Evolutionary conservation across 2,113 vertebrate genomes (phyloP), one percentile per base, ranked within the genome.

Genomic region (Rhea americana): DNA sequence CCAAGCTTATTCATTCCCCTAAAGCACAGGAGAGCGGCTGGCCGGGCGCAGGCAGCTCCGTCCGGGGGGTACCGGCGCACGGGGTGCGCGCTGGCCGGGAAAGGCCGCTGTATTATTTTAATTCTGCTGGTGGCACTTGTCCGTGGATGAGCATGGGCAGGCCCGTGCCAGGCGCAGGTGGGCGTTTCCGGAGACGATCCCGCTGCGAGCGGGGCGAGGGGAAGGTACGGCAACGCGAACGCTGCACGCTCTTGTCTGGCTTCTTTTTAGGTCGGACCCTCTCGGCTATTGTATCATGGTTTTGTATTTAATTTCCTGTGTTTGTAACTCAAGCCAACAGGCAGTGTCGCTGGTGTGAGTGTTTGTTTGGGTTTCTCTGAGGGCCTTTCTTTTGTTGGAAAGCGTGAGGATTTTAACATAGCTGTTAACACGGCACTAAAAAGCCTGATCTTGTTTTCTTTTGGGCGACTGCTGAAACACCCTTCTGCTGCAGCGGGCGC

Each of bases 231-330:
- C 80, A 63, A 81, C 56, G 74, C 93, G 80, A 92, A 68, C 81
- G 63, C 66, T 72, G 72, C 87, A 80, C 93, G 84, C 93, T 94
- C 86, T 93, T 92, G 89, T 92, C 91, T 96, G 85, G 82, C 89
- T 92, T 88, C 77, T 90, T 94, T 94, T 89, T 87, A 91, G 94
- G 51, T 95, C 92, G 82, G 91, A 82, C 91, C 85, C 90, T 94
- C 91, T 79, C 15, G 73, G 85, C 96, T 96, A 95, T 97, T 97
- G 94, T 96, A 95, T 87, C 84, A 93, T 35, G 93, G 94, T 94
- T 96, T 97, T 96, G 92, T 94, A 68, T 97, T 97, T 97, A 96
- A 97, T 97, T 97, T 96, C 97, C 95, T 97, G 95, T 96, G 95
- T 96, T 96, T 96, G 95, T 96, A 96, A 95, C 87, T 93, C 91